phyloP scores from a whole-genome alignment of 2,797 vertebrate species.

The Molossus alvarezi region DNA sequence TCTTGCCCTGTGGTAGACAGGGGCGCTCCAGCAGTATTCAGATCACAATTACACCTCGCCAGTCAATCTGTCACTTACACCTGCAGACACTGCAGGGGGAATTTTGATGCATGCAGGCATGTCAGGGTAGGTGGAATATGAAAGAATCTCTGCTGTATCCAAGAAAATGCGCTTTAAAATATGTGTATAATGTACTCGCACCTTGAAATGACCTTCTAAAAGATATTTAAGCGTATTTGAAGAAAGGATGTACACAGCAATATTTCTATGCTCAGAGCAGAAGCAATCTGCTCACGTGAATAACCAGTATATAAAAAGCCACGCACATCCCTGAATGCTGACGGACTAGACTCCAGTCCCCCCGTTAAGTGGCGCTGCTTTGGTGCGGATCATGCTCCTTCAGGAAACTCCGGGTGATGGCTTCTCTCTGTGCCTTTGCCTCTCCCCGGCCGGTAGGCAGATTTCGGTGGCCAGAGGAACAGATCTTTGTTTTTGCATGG shows the following conservation, averaged over 20 bases:
- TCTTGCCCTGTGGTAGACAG: slow-evolving; percentile 27
- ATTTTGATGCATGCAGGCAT: background rate
- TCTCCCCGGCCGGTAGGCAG: slow-evolving; percentile 52
- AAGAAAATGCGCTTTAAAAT: background rate
- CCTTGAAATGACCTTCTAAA: slow-evolving; percentile 49
- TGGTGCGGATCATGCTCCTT: background rate
- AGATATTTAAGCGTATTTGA: background rate
- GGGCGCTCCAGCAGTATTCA: background rate
- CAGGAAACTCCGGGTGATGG: background rate
- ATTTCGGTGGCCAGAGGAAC: slow-evolving; percentile 39
- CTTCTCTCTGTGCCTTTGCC: background rate
- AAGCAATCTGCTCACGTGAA: background rate
- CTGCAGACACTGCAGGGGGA: background rate
- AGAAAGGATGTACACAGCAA: slow-evolving; percentile 49
- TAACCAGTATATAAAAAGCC: slow-evolving; percentile 53
- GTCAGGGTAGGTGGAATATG: background rate
- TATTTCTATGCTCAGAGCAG: background rate
- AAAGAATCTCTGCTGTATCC: background rate
- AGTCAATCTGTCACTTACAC: background rate
- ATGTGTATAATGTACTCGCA: background rate
- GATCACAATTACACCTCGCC: background rate
- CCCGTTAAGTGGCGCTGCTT: background rate
- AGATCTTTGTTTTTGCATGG: slow-evolving; percentile 13
- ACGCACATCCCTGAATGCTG: background rate
- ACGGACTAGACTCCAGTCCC: slow-evolving; percentile 10